These are phyloP conservation scores for Pipistrellus nathusii DNA, from an alignment of 2,797 vertebrate genomes.

Conservation along the genomic window DNA sequence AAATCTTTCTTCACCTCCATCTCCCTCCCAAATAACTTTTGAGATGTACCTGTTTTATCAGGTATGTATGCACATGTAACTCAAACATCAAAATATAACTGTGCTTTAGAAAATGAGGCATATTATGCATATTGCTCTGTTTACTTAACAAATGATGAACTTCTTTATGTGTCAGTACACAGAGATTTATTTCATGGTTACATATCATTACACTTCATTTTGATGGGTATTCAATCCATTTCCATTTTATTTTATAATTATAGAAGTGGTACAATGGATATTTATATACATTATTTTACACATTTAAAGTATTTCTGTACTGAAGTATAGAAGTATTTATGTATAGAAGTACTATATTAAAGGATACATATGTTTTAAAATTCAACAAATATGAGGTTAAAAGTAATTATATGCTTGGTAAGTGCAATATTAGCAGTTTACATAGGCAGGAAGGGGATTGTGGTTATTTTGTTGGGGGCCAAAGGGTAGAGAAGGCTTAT, in stretches of 20 bases:
- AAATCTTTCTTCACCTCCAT: constrained; percentile 11
- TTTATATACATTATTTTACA: not conserved
- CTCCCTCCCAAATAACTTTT: constrained; percentile 46
- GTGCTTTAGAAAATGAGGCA: constrained; percentile 11
- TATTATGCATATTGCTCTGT: constrained; percentile 3
- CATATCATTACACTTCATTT: constrained; percentile 12
- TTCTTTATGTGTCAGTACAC: not conserved
- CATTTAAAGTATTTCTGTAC: not conserved
- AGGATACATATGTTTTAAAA: constrained; percentile 1
- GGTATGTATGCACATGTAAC: not conserved
- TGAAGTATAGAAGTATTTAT: not conserved
- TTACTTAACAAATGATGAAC: constrained; percentile 19
- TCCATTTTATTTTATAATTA: constrained; percentile 49
- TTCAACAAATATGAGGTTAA: not conserved
- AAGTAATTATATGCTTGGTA: not conserved
- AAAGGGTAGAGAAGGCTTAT: not conserved
- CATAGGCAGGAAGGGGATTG: not conserved
- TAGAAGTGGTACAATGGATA: not conserved
- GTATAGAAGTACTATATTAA: constrained; percentile 2
- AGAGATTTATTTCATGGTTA: constrained; percentile 27
- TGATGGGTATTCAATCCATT: not conserved
- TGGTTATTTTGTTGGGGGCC: not conserved
- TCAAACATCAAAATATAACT: constrained; percentile 26
- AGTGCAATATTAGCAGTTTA: not conserved
- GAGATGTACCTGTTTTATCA: constrained; percentile 53